Percentiles rank a stretch among this genome's conserved stretches.
These are phyloP conservation scores for Drosophila multiciliata DNA, from an alignment of 2,888 invertebrate genomes.

Conservation along the genomic window DNA sequence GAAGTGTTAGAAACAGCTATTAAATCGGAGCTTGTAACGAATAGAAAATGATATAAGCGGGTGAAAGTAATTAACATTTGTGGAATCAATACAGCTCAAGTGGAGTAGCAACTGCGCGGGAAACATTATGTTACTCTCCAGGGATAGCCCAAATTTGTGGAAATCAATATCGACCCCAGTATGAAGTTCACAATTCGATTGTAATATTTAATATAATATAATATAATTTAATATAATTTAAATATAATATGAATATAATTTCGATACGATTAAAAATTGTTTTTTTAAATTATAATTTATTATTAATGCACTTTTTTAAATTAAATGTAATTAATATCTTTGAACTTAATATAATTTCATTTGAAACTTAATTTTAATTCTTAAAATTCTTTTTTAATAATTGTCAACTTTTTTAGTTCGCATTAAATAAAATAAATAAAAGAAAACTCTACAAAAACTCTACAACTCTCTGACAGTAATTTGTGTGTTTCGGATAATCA, in stretches of 20 bases:
- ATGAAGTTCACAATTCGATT: neutral
- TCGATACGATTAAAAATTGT: neutral
- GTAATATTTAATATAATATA: neutral
- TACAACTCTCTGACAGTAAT: neutral
- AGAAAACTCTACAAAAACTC: neutral
- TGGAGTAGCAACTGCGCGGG: neutral
- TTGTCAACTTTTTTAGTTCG: neutral
- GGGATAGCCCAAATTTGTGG: neutral
- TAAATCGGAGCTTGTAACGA: slow-evolving; percentile 5
- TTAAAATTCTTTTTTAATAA: neutral
- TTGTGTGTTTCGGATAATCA: neutral
- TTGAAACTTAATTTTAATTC: neutral
- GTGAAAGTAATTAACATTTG: slow-evolving; percentile 19
- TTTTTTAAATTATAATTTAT: neutral
- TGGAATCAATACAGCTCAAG: slow-evolving; percentile 19
- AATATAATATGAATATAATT: neutral
- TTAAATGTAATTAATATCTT: neutral
- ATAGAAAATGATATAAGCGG: slow-evolving; percentile 24
- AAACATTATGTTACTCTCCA: neutral
- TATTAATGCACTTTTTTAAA: neutral
- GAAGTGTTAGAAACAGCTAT: slow-evolving; percentile 19
- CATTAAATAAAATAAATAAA: neutral
- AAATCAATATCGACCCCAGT: neutral
- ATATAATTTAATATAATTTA: neutral
- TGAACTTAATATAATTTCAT: neutral